A percentile compares a stretch with the other conserved stretches of the same genome.
Conservation (phyloP, 2,797 vertebrate species). For the Strix occidentalis region DNA sequence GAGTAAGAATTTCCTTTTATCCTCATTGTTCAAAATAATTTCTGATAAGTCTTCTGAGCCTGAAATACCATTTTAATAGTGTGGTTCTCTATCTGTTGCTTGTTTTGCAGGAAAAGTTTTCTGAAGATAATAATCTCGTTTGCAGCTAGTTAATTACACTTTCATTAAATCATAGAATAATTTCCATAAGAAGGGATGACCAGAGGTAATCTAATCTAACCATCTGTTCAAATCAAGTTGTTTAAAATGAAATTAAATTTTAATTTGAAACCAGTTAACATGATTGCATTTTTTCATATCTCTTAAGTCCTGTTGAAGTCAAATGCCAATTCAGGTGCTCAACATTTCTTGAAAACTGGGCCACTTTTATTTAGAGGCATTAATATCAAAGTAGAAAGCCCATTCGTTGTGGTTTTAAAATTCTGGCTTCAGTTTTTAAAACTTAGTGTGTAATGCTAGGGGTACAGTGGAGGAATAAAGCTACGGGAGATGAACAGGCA, state of each 20-base stretch:
- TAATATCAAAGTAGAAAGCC: not conserved
- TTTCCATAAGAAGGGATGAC: not conserved
- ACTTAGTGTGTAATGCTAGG: not conserved
- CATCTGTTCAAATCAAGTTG: not conserved
- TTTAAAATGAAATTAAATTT: not conserved
- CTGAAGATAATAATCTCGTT: not conserved
- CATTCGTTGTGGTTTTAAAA: not conserved
- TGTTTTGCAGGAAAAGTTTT: not conserved
- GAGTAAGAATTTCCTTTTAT: not conserved
- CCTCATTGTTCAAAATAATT: not conserved
- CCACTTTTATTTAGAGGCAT: not conserved
- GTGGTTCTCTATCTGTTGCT: not conserved
- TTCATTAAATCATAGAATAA: not conserved
- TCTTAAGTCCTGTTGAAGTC: not conserved
- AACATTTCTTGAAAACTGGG: not conserved
- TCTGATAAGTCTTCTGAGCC: not conserved
- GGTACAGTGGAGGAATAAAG: not conserved
- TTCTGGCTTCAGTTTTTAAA: not conserved
- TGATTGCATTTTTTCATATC: not conserved
- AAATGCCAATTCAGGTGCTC: not conserved
- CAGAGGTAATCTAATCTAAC: not conserved
- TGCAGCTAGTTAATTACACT: not conserved
- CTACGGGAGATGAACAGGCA: not conserved
- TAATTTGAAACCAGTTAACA: not conserved
- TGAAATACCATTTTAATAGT: not conserved